Evolutionary conservation across 2,113 vertebrate genomes (phyloP), one percentile per base, ranked within the genome.

Genomic region (Colaptes auratus): DNA sequence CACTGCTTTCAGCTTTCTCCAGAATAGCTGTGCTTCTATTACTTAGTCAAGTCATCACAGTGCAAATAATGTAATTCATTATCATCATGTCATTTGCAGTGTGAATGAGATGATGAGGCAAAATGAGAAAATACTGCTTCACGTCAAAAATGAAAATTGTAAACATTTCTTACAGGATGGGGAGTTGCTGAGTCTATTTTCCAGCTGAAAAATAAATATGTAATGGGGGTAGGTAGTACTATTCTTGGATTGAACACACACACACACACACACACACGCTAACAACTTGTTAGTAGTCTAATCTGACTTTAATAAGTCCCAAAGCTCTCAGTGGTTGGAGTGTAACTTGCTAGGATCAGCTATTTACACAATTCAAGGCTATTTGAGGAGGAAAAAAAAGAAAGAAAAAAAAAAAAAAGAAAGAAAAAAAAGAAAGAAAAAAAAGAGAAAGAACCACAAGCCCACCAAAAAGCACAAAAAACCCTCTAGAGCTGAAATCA

Each of bases 61-160:
- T 71, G 66, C 33, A 87, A 88, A 82, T 86, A 73, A 91, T 75
- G n/a, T 63, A 46, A 94, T 86, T 94, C 67, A 48, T 94, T 95
- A 95, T 88, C 53, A 75, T 86, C 46, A 82, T 70, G 67, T 71
- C 31, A 64, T 88, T 85, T 95, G 42, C 44, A 71, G 18, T 55
- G 69, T 59, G 48, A 85, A 25, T 78, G 50, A 82, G 48, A 72
- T 70, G 70, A 92, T 91, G 56, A 90, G 39, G 79, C 27, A 48
- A 86, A 95, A 94, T 82, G 56, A 84, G 58, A 72, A 78, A 92
- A 89, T 84, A 48, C 27, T 35, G 33, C 24, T 95, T 96, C 77
- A 33, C 89, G 64, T 83, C 64, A 89, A 50, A 78, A 94, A 74
- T 53, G 8, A 84, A 73, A 92, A 81, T 30, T 69, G 25, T 28